phyloP scores from a whole-genome alignment of 2,797 vertebrate genomes.

The Pangasius larnaudii region DNA sequence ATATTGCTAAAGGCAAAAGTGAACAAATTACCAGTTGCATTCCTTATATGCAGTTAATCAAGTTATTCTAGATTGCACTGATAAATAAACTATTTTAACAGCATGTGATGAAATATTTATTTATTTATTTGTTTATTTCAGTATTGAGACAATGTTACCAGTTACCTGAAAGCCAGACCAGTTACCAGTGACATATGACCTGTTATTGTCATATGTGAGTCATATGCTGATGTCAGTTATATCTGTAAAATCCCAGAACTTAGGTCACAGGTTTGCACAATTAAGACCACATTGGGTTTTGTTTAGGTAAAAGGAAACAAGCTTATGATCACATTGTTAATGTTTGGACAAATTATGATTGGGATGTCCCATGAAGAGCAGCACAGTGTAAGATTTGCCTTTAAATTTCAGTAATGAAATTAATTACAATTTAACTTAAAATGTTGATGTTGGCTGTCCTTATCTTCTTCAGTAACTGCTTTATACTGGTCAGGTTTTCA shows the following conservation, averaged over 20 bases:
- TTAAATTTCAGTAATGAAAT: slow-evolving; percentile 5
- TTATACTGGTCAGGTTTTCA: background rate
- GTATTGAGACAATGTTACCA: background rate
- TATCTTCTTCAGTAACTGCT: background rate
- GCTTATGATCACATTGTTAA: background rate
- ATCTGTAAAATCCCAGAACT: background rate
- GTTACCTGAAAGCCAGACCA: background rate
- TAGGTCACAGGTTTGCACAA: background rate
- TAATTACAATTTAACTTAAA: background rate
- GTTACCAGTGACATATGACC: background rate
- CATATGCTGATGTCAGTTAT: background rate
- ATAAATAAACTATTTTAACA: background rate
- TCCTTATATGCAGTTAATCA: background rate
- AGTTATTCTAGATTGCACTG: background rate
- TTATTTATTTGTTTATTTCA: background rate
- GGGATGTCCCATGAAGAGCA: background rate
- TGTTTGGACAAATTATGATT: background rate
- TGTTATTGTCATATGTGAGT: background rate
- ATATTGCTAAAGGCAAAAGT: background rate
- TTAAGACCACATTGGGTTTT: background rate
- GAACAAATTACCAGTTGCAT: background rate
- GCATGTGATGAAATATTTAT: background rate
- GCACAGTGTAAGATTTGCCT: background rate
- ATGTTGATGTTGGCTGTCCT: background rate
- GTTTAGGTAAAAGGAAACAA: background rate